Base-by-base conservation (phyloP, 2,797 vertebrate genomes). In the Cirrhinus molitorella region DNA sequence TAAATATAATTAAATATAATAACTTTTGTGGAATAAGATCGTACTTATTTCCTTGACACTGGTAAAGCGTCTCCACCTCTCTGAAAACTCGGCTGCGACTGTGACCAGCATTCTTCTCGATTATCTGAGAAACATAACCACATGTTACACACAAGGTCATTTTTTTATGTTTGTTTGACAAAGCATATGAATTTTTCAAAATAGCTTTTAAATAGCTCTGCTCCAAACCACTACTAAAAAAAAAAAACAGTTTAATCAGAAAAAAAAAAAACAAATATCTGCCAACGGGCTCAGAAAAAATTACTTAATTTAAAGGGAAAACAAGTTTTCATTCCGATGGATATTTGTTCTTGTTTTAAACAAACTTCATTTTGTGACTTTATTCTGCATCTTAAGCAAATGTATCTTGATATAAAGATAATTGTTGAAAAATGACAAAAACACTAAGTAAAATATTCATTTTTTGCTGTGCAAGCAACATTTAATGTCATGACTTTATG, bases 1-100 rank as follows among this genome's bases (percentile, higher is more conserved):
- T 43, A 43, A 43, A 8, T 40, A 40, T 40, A 40, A 40, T 37
- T 4, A 55, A 51, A 10, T 72, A 31, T 23, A 63, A 34, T 63
- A 9, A 37, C 14, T 43, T 23, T 13, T 16, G 34, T 37, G 7
- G 17, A 13, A 37, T 84, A 75, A 43, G 28, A 55, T 92, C 96
- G 93, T 91, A 99, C 98, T 94, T 96, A 93, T 97, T 98, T 87
- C 98, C 98, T 91, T 99, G 98, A 90, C 97, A 99, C 90, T 99
- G 98, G 91, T 99, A 98, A 14, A 99, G 94, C 0, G 97, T 99
- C 92, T 99, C 98, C 90, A 99, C 97, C 90, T 99, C 98, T 86
- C 97, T 93, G 86, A 99, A 99, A 11, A 99, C 98, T 43, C 97
- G 93, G 88, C 95, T 97, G 72, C 98, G 96, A 89, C 97, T 99